These are phyloP conservation scores for Pectinophora gossypiella DNA, from an alignment of 1,140 invertebrate species.

Conservation along the genomic window DNA sequence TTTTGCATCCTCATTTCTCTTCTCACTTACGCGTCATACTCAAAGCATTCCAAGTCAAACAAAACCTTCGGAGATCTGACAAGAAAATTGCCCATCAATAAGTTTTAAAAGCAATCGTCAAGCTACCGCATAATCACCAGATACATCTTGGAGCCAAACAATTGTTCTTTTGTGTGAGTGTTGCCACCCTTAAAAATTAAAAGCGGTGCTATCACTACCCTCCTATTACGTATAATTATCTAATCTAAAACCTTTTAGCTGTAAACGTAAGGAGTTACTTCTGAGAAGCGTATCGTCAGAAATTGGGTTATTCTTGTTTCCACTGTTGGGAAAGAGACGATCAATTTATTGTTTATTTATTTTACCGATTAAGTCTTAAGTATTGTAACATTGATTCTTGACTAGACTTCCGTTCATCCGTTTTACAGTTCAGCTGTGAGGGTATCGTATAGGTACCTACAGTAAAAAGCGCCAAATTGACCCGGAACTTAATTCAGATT, in stretches of 20 bases:
- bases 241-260: constrained; percentile 71
- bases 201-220: constrained; percentile 35
- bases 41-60: no score
- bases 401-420: no score
- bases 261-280: constrained; percentile 54
- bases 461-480: no score
- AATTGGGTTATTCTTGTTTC: neutral
- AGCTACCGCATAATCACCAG: constrained; percentile 41
- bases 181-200: constrained; percentile 21
- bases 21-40: no score
- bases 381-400: no score
- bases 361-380: no score
- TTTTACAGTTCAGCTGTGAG: no score
- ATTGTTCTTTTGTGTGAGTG: constrained; percentile 18
- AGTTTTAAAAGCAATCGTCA: constrained; percentile 6
- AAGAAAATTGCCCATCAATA: constrained; percentile 34
- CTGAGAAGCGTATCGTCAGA: constrained; percentile 45
- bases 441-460: no score
- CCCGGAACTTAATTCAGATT: no score
- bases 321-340: no score
- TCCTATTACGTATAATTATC: constrained; percentile 62
- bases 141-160: constrained; percentile 35
- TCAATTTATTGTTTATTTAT: no score
- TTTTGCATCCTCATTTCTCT: no score
- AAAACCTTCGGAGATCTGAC: constrained; percentile 27